phyloP scores from a whole-genome alignment of 2,797 vertebrate genomes.

The Oryzias dopingdopingensis region DNA sequence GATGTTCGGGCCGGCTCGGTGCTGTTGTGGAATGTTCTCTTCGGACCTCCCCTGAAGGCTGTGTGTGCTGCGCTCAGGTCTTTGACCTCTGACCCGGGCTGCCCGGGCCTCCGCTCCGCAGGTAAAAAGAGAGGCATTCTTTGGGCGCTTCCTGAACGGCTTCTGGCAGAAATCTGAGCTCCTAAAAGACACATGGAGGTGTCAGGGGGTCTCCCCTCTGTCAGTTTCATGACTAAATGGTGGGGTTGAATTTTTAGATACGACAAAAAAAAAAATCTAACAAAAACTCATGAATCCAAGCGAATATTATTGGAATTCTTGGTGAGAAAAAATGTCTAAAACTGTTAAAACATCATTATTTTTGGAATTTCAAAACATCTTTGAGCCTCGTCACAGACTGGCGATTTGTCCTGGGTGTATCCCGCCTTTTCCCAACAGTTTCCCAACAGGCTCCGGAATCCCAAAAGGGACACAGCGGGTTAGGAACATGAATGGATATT shows the following conservation, averaged over 20 bases:
- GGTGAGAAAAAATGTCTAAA: no score
- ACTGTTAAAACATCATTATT: no score
- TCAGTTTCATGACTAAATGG: neutral
- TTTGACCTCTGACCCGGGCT: slow-evolving; percentile 33
- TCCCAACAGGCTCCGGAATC: no score
- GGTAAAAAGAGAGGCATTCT: slow-evolving; percentile 20
- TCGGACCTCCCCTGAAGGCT: slow-evolving; percentile 5
- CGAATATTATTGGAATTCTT: neutral
- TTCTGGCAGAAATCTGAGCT: slow-evolving; percentile 24
- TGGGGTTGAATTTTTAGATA: neutral
- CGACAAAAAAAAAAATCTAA: neutral
- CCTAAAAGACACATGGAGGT: no score
- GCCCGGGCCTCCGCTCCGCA: slow-evolving; percentile 2
- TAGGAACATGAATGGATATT: no score
- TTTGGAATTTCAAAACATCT: no score
- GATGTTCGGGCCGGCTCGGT: slow-evolving; percentile 66
- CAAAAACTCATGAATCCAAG: neutral
- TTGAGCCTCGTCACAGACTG: no score
- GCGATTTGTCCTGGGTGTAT: no score
- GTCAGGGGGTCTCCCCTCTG: no score
- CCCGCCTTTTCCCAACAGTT: no score
- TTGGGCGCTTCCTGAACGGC: slow-evolving; percentile 17
- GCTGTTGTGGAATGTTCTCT: slow-evolving; percentile 73
- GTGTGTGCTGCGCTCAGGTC: slow-evolving; percentile 23
- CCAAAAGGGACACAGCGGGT: no score